phyloP scores from a whole-genome alignment of 2,888 invertebrate genomes.

The Ormia ochracea region DNA sequence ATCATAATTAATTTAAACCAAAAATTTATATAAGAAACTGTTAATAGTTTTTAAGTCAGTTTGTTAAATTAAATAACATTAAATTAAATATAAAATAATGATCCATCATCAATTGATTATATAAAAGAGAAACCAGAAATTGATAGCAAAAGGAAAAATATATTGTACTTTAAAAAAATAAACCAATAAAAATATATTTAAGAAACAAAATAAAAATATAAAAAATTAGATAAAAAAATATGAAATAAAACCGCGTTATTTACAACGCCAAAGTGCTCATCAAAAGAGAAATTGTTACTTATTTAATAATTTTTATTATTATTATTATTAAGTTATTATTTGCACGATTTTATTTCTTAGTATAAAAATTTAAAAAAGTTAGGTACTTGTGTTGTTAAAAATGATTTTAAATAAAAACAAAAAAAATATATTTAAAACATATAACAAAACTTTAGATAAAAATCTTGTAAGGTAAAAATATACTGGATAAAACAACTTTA shows the following conservation, averaged over 20 bases:
- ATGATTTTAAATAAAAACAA: background rate
- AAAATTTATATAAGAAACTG: conserved; percentile 54
- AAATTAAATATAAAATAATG: conserved; percentile 20
- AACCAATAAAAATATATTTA: background rate
- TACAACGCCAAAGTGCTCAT: conserved; percentile 60
- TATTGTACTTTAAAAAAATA: conserved; percentile 59
- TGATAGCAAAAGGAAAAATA: conserved; percentile 31
- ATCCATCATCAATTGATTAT: conserved; percentile 34
- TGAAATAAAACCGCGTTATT: conserved; percentile 49
- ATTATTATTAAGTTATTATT: conserved; percentile 31
- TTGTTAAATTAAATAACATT: conserved; percentile 47
- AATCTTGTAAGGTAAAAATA: conserved; percentile 3
- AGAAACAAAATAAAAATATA: conserved; percentile 2
- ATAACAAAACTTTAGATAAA: conserved; percentile 18
- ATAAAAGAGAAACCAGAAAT: background rate
- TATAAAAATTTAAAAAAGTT: background rate
- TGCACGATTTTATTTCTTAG: conserved; percentile 1
- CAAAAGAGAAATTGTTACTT: conserved; percentile 58
- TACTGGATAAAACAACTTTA: conserved; percentile 13
- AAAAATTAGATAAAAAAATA: conserved; percentile 56
- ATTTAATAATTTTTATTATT: conserved; percentile 44
- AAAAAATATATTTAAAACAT: background rate
- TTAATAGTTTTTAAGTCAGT: conserved; percentile 61
- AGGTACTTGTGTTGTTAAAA: conserved; percentile 36
- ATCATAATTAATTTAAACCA: conserved; percentile 9